phyloP scores from a whole-genome alignment of 2,797 vertebrate species.

The Centroberyx gerrardi region DNA sequence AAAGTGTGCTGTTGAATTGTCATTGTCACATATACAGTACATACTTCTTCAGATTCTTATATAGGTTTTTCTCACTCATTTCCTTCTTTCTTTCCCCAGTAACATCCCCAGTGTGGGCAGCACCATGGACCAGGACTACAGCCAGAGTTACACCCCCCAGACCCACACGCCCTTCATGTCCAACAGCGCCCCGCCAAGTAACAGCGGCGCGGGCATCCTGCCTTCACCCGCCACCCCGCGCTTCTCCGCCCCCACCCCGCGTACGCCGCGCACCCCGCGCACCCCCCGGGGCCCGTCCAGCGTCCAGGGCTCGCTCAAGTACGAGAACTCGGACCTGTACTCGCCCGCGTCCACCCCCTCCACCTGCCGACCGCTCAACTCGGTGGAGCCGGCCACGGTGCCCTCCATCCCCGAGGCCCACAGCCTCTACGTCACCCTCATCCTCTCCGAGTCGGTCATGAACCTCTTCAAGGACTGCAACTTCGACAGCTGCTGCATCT shows the following conservation, averaged over 20 bases:
- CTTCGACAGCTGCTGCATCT: conserved; percentile 99
- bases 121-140: conserved; percentile 95
- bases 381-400: conserved; percentile 96
- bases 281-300: conserved; percentile 97
- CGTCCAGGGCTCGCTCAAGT: conserved; percentile 96
- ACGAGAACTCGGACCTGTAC: conserved; percentile 97
- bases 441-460: conserved; percentile 98
- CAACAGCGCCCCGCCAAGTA: conserved; percentile 96
- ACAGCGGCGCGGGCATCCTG: conserved; percentile 92
- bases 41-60: neutral
- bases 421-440: conserved; percentile 98
- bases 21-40: neutral
- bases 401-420: conserved; percentile 98
- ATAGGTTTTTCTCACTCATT: neutral
- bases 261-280: conserved; percentile 95
- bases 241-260: conserved; percentile 94
- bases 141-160: conserved; percentile 95
- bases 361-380: conserved; percentile 96
- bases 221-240: conserved; percentile 97
- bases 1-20: no score
- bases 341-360: conserved; percentile 98
- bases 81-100: conserved; percentile 55
- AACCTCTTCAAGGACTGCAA: conserved; percentile 99
- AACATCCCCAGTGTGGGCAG: conserved; percentile 93
- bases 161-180: conserved; percentile 96